Evolutionary conservation across 2,888 invertebrate species (phyloP).

Genomic region (Drosophila meridiana): DNA sequence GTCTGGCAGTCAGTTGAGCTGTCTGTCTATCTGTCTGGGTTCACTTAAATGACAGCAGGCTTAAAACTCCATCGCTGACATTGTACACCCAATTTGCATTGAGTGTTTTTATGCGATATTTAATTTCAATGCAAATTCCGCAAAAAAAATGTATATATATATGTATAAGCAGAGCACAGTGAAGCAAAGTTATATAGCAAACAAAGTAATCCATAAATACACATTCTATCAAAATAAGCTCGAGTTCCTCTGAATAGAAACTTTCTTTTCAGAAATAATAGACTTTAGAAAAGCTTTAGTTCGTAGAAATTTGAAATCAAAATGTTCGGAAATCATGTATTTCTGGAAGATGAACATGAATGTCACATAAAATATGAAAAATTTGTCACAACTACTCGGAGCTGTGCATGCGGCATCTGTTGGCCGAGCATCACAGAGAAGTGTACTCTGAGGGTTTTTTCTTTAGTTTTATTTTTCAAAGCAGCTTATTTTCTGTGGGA

Average conservation of each 20-base stretch:
- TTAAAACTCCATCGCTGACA: constrained; percentile 56
- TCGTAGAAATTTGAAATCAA: background rate
- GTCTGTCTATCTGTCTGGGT: constrained; percentile 6
- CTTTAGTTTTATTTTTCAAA: constrained; percentile 14
- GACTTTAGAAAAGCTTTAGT: background rate
- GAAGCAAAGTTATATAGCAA: too few relatives aligned
- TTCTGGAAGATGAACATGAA: background rate
- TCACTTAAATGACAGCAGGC: constrained; percentile 57
- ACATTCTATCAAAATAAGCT: background rate
- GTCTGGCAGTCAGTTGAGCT: constrained; percentile 13
- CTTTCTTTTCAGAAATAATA: too few relatives aligned
- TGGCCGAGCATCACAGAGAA: background rate
- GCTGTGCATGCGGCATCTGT: too few relatives aligned
- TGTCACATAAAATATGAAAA: background rate
- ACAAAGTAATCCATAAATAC: too few relatives aligned
- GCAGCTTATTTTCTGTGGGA: constrained; percentile 11
- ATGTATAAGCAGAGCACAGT: background rate
- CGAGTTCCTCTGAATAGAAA: background rate
- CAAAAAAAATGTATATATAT: background rate
- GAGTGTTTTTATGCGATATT: constrained; percentile 64
- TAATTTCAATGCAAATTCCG: constrained; percentile 10
- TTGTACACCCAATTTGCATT: constrained; percentile 76
- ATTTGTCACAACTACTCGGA: background rate
- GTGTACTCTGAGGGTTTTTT: constrained; percentile 8
- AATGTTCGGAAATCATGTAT: background rate